These are phyloP conservation scores for Myripristis jacobus DNA, from an alignment of 2,797 vertebrate genomes.

Conservation along the genomic window DNA sequence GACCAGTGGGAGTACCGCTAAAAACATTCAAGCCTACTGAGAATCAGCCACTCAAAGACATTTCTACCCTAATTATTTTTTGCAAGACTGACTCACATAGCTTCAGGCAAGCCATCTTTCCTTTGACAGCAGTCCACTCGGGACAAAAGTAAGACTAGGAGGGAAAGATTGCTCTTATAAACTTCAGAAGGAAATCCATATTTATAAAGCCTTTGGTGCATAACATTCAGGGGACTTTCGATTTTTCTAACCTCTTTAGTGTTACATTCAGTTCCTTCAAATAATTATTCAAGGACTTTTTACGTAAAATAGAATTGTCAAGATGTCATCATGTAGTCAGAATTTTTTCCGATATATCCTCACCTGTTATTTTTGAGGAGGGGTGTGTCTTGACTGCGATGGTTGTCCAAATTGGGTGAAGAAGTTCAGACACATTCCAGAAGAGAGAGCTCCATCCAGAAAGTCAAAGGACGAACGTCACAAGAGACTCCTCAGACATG, in stretches of 20 bases:
- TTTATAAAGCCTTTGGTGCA: not conserved
- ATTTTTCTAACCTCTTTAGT: not conserved
- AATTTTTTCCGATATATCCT: slow-evolving; percentile 39
- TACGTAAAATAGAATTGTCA: not conserved
- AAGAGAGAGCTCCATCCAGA: slow-evolving; percentile 27
- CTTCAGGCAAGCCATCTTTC: slow-evolving; percentile 1
- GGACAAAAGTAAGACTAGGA: not conserved
- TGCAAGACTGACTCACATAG: slow-evolving; percentile 13
- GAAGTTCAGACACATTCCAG: slow-evolving; percentile 54
- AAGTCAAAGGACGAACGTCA: slow-evolving; percentile 34
- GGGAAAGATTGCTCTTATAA: not conserved
- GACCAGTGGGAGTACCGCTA: not conserved
- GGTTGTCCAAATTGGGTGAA: slow-evolving; percentile 30
- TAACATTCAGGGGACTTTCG: not conserved
- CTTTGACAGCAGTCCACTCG: slow-evolving; percentile 15
- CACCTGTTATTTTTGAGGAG: slow-evolving; percentile 56
- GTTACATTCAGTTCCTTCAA: not conserved
- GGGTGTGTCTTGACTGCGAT: slow-evolving; percentile 16
- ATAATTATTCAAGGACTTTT: not conserved
- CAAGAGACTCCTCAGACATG: slow-evolving; percentile 36
- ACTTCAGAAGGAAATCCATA: slow-evolving; percentile 2
- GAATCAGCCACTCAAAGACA: slow-evolving; percentile 12
- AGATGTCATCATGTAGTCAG: not conserved
- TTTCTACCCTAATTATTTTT: slow-evolving; percentile 49
- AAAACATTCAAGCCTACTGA: slow-evolving; percentile 33